These are phyloP conservation scores for Tyria jacobaeae DNA, from an alignment of 2,888 invertebrate genomes.

Conservation along the genomic window DNA sequence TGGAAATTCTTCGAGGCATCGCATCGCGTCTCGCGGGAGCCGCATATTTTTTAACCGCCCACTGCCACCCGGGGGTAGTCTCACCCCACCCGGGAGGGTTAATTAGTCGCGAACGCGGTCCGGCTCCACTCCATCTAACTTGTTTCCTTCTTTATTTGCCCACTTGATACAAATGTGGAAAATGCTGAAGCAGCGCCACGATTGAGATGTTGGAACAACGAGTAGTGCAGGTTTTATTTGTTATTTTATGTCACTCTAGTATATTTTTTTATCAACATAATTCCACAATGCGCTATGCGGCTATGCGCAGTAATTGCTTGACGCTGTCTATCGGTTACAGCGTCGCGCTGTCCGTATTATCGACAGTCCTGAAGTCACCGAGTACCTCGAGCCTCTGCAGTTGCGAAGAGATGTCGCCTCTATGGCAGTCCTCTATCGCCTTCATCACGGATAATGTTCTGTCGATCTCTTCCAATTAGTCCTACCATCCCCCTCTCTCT, in stretches of 20 bases:
- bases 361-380: no score
- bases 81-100: conserved; percentile 70
- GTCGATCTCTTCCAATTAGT: no score
- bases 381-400: no score
- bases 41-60: conserved; percentile 77
- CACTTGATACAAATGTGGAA: conserved; percentile 84
- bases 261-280: background rate
- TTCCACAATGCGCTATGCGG: no score
- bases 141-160: conserved; percentile 85
- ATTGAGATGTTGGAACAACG: conserved; percentile 36
- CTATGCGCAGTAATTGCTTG: no score
- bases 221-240: background rate
- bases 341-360: no score
- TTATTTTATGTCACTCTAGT: background rate
- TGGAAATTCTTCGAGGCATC: conserved; percentile 67
- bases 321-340: no score
- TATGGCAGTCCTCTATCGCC: no score
- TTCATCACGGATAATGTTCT: no score
- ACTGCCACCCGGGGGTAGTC: conserved; percentile 51
- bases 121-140: conserved; percentile 83
- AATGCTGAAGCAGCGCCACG: conserved; percentile 47
- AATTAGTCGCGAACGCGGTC: conserved; percentile 85
- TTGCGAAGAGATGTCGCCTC: no score
- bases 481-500: no score
- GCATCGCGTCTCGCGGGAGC: conserved; percentile 69